Evolutionary conservation across 2,797 vertebrate species (phyloP).

Genomic region (Microctenopoma lineatum): DNA sequence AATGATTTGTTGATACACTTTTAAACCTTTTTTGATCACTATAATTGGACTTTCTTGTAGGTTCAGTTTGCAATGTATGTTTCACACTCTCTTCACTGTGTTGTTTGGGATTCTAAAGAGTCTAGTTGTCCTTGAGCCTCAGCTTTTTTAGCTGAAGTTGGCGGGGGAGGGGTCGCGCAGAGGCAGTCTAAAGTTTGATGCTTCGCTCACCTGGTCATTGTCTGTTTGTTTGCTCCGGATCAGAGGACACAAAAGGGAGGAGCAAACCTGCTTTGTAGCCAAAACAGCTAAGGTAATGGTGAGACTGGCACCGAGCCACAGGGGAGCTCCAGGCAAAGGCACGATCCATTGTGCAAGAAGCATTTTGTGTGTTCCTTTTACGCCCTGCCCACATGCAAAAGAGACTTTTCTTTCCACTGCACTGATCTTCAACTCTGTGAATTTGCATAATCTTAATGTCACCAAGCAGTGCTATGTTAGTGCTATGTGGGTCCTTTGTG

Average conservation of each 20-base stretch:
- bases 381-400: constrained; percentile 49
- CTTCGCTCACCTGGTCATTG: constrained; percentile 73
- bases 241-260: constrained; percentile 64
- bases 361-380: constrained; percentile 49
- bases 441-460: constrained; percentile 44
- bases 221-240: constrained; percentile 64
- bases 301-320: constrained; percentile 66
- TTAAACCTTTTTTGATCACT: constrained; percentile 15
- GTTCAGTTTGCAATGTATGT: constrained; percentile 2
- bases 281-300: constrained; percentile 79
- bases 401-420: constrained; percentile 26
- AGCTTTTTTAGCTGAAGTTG: constrained; percentile 13
- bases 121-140: neutral
- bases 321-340: constrained; percentile 53
- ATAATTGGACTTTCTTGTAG: constrained; percentile 7
- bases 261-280: constrained; percentile 63
- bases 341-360: constrained; percentile 49
- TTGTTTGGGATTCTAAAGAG: constrained; percentile 28
- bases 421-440: constrained; percentile 27
- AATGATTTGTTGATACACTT: neutral
- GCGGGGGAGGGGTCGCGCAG: neutral
- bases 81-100: constrained; percentile 7
- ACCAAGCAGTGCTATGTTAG: neutral
- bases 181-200: constrained; percentile 40
- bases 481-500: neutral